Evolutionary conservation across 2,888 invertebrate genomes (phyloP).

Genomic region (Choreutis nemorana): DNA sequence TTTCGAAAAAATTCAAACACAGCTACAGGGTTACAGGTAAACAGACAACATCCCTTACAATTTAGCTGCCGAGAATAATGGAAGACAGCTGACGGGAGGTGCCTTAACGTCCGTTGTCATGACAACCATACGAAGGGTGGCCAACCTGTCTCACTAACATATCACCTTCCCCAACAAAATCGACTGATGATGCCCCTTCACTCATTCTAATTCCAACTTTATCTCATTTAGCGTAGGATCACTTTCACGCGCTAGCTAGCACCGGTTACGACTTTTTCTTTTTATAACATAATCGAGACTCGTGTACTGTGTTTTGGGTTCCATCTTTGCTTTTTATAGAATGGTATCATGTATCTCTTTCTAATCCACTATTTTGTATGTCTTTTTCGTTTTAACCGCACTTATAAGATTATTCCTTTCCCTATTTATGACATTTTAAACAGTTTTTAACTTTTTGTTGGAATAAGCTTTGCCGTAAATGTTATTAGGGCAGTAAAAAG

Average conservation of each 20-base stretch:
- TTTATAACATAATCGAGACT: constrained; percentile 41
- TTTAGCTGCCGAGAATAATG: constrained; percentile 52
- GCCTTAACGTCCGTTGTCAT: constrained; percentile 55
- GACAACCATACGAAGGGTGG: constrained; percentile 57
- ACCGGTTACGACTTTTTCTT: constrained; percentile 38
- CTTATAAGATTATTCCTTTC: constrained; percentile 52
- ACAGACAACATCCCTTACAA: constrained; percentile 35
- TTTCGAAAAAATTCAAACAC: no score
- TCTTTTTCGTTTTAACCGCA: constrained; percentile 41
- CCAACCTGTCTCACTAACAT: constrained; percentile 55
- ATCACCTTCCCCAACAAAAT: constrained; percentile 38
- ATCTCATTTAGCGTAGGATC: constrained; percentile 33
- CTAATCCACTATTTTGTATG: constrained; percentile 19
- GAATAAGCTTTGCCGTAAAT: constrained; percentile 54
- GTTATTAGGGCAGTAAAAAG: constrained; percentile 55
- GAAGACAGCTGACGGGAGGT: constrained; percentile 65
- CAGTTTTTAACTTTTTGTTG: constrained; percentile 56
- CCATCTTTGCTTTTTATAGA: constrained; percentile 67
- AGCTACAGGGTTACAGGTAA: constrained; percentile 45
- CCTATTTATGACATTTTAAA: constrained; percentile 58
- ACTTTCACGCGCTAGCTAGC: constrained; percentile 32
- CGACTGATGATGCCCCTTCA: constrained; percentile 27
- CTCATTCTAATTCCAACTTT: constrained; percentile 42
- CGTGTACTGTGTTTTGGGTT: constrained; percentile 60
- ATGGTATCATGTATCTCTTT: constrained; percentile 40